Evolutionary conservation across 2,888 invertebrate species (phyloP), one percentile per base, ranked within the genome.

Genomic region (Cremastinae sp.): DNA sequence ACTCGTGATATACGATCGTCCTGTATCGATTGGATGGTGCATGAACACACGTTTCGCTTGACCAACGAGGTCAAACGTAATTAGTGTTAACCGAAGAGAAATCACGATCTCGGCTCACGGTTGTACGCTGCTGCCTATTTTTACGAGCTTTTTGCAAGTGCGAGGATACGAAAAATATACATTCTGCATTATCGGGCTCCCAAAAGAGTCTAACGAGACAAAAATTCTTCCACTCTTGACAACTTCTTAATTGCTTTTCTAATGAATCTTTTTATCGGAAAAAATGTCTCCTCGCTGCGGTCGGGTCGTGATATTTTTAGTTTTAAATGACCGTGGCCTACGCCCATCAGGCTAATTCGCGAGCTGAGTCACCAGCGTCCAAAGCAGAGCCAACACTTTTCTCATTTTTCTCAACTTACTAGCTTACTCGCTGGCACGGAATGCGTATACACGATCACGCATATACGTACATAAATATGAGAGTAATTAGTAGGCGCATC

Each of bases 401-500:
- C 51, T 58, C 20, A 43, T 73, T 65, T 51, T 73, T 68, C 62
- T 54, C 56, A 41, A 51, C 56, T 74, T 43, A 20, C 65, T 18
- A 36, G 47, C 38, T 69, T 65, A 18, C n/a, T 16, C 45, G 47
- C 58, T 47, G 28, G 51, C 45, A 41, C 65, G 47, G 51, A 45
- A 16, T 69, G 36, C 18, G 41, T n/a, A 7, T 64, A 62, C 22
- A 61, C 34, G 4, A n/a, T 18, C 7, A 16, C 10, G 9, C 10
- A 41, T 20, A 45, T 45, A 41, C 14, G 41, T 49, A 41, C 7
- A 7, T 43, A 53, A 47, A 74, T 65, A 73, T 74, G 80, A 34
- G 10, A 75, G 77, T 82, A 84, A 87, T 85, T 86, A 84, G 79
- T 82, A 76, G 75, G 62, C 77, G 75, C 80, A 82, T 82, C 84